A percentile compares a stretch with the other conserved stretches of the same genome.
These are phyloP conservation scores for Spilogale gracilis DNA, from an alignment of 2,113 vertebrate genomes.

Conservation along the genomic window DNA sequence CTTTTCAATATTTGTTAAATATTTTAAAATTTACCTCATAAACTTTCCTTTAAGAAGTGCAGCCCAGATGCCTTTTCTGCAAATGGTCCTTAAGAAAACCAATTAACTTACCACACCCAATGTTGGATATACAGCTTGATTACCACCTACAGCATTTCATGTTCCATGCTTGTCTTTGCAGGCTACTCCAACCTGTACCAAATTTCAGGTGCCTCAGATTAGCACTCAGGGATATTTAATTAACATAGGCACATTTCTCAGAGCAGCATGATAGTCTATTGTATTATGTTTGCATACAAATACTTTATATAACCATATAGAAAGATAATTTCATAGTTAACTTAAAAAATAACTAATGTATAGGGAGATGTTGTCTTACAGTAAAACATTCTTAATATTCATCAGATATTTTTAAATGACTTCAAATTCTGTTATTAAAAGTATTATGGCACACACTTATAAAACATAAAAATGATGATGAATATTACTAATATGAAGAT, in stretches of 20 bases:
- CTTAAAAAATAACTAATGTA: background rate
- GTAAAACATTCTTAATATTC: background rate
- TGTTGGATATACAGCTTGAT: background rate
- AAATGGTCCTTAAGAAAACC: background rate
- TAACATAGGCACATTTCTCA: background rate
- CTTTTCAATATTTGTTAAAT: background rate
- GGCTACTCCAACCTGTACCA: background rate
- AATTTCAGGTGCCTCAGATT: background rate
- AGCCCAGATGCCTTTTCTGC: background rate
- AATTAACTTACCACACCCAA: background rate
- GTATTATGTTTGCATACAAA: background rate
- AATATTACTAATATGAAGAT: background rate
- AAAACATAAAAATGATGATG: background rate
- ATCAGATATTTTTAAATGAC: background rate
- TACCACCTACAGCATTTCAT: background rate
- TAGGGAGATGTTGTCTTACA: background rate
- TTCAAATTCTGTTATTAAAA: background rate
- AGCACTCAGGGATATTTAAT: background rate
- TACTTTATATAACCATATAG: background rate
- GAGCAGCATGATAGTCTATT: background rate
- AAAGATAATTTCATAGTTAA: background rate
- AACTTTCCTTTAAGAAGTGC: background rate
- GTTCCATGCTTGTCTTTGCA: background rate
- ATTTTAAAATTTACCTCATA: background rate
- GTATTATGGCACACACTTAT: background rate